Conservation (phyloP, 2,113 vertebrate genomes). For the Atherinomorus stipes region DNA sequence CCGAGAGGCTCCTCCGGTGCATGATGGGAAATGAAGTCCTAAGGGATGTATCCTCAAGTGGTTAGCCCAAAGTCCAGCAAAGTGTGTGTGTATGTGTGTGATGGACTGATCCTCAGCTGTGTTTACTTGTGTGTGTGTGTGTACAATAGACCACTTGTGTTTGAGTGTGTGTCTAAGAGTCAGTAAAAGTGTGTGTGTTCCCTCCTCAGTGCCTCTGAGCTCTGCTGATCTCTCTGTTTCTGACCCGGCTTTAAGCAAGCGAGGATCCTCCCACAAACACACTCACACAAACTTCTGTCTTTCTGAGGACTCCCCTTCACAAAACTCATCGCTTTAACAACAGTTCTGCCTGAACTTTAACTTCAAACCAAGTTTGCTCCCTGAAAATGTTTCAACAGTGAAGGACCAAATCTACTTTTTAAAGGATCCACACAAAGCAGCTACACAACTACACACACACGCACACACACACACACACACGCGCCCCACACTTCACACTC, state of each 20-base stretch:
- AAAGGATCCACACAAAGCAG: not conserved
- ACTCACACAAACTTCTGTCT: conserved; percentile 30
- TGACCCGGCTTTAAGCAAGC: conserved; percentile 56
- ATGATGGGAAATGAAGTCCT: conserved; percentile 63
- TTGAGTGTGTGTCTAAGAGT: conserved; percentile 16
- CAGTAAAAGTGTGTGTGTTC: conserved; percentile 38
- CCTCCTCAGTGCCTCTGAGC: conserved; percentile 57
- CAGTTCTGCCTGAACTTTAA: not conserved
- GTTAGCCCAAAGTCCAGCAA: conserved; percentile 32
- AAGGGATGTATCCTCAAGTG: conserved; percentile 37
- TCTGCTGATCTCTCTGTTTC: conserved; percentile 52
- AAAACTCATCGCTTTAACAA: too few species aligned
- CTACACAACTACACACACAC: not conserved
- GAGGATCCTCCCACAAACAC: conserved; percentile 62
- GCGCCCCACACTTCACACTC: conserved; percentile 51
- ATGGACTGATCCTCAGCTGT: not conserved
- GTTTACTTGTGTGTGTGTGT: conserved; percentile 15
- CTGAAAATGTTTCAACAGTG: not conserved
- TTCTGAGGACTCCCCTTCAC: not conserved
- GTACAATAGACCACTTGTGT: conserved; percentile 29
- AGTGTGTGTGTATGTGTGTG: conserved; percentile 16
- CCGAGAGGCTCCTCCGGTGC: conserved; percentile 38
- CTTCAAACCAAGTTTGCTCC: not conserved
- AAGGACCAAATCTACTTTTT: too few species aligned
- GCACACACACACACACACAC: conserved; percentile 39